These are phyloP conservation scores for Macrochelys suwanniensis DNA, from an alignment of 2,797 vertebrate genomes.

Conservation along the genomic window DNA sequence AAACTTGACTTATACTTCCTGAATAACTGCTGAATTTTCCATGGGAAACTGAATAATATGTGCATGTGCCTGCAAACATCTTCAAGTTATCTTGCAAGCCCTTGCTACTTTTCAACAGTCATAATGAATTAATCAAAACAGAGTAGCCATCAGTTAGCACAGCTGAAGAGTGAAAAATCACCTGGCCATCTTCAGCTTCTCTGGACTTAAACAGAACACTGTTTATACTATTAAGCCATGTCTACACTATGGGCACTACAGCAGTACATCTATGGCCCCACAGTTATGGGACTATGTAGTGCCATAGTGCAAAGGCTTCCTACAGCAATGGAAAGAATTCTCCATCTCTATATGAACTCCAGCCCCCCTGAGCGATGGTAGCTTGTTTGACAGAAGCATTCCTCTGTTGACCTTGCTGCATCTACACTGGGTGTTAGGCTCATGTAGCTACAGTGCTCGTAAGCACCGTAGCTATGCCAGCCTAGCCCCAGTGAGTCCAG, in stretches of 20 bases:
- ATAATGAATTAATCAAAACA: not conserved
- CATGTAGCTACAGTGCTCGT: not conserved
- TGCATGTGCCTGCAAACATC: not conserved
- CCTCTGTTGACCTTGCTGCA: not conserved
- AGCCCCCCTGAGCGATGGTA: not conserved
- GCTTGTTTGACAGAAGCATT: not conserved
- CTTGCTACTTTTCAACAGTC: not conserved
- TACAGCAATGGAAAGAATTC: not conserved
- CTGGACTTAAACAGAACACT: not conserved
- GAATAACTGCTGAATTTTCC: not conserved
- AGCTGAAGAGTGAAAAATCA: not conserved
- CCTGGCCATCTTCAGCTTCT: not conserved
- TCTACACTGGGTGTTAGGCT: not conserved
- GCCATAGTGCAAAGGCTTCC: not conserved
- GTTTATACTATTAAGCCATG: not conserved
- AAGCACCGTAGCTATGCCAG: no score
- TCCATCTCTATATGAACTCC: not conserved
- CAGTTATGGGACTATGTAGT: not conserved
- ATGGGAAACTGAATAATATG: not conserved
- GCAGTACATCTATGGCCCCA: not conserved
- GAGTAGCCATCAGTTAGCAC: not conserved
- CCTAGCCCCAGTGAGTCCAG: no score
- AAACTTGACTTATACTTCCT: not conserved
- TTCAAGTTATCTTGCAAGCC: not conserved
- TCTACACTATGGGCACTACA: not conserved